Conservation (phyloP, 2,888 invertebrate genomes). For the Lordiphosa fenestrarum region DNA sequence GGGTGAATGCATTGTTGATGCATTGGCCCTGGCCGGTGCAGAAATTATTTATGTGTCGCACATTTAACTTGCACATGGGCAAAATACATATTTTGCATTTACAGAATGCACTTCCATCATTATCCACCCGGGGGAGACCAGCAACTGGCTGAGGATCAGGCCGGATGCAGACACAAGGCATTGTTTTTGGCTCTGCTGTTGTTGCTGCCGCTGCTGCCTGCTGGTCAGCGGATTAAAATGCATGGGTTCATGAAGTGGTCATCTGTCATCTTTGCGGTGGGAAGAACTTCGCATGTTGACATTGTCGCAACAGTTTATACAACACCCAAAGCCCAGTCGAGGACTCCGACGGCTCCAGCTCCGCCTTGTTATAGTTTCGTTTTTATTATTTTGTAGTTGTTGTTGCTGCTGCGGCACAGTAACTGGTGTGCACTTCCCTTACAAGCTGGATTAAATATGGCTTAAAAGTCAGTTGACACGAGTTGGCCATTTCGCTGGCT, state of each 20-base stretch:
- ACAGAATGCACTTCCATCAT: slow-evolving; percentile 73
- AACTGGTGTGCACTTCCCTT: slow-evolving; percentile 56
- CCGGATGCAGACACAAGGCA: slow-evolving; percentile 33
- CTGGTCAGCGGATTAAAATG: slow-evolving; percentile 62
- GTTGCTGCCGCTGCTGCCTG: slow-evolving; percentile 1
- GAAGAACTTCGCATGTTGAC: slow-evolving; percentile 73
- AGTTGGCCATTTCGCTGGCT: slow-evolving; percentile 60
- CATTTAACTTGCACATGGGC: slow-evolving; percentile 70
- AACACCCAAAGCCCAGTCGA: slow-evolving; percentile 5
- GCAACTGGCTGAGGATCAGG: slow-evolving; percentile 2
- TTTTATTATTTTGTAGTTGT: slow-evolving; percentile 5
- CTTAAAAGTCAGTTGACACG: slow-evolving; percentile 73
- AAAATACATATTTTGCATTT: slow-evolving; percentile 72
- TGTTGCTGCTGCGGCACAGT: slow-evolving; percentile 11
- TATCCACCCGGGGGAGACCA: slow-evolving; percentile 42
- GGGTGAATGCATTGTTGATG: slow-evolving; percentile 53
- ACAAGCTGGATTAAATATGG: slow-evolving; percentile 67
- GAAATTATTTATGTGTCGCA: slow-evolving; percentile 71
- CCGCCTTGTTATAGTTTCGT: slow-evolving; percentile 1
- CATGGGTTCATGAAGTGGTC: slow-evolving; percentile 75
- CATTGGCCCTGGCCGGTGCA: slow-evolving; percentile 34
- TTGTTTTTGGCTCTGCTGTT: slow-evolving; percentile 25
- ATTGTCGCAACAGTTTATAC: slow-evolving; percentile 72
- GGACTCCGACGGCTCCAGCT: too few species aligned
- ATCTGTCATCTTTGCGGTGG: slow-evolving; percentile 74